A percentile compares a stretch with the other conserved stretches of the same genome.
These are phyloP conservation scores for Eucriotettix oculatus DNA, from an alignment of 2,888 invertebrate genomes.

Conservation along the genomic window DNA sequence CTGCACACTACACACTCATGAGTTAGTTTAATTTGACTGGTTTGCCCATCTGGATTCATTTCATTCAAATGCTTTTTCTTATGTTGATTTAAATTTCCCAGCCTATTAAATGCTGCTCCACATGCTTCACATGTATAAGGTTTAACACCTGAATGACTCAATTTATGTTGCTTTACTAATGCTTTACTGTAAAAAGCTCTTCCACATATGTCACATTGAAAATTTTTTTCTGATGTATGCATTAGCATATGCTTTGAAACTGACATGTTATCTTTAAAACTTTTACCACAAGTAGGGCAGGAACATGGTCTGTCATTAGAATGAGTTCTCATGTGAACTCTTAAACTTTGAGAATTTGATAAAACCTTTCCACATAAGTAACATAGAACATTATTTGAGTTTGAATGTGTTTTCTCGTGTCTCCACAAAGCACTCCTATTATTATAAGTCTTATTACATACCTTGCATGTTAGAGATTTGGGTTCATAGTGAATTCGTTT, in stretches of 20 bases:
- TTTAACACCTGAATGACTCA: conserved; percentile 10
- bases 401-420: conserved; percentile 7
- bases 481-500: conserved; percentile 2
- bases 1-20: conserved; percentile 10
- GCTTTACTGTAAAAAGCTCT: conserved; percentile 8
- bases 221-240: conserved; percentile 7
- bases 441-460: conserved; percentile 5
- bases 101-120: conserved; percentile 11
- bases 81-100: conserved; percentile 13
- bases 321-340: conserved; percentile 10
- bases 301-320: conserved; percentile 7
- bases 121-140: conserved; percentile 10
- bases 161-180: conserved; percentile 10
- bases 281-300: conserved; percentile 7
- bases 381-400: conserved; percentile 6
- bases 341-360: conserved; percentile 9
- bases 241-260: conserved; percentile 6
- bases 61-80: conserved; percentile 8
- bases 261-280: conserved; percentile 9
- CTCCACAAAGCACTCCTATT: conserved; percentile 7
- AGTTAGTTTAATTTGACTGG: neutral
- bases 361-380: conserved; percentile 10
- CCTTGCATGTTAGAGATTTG: conserved; percentile 2
- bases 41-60: neutral
- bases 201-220: conserved; percentile 7